These are phyloP conservation scores for Luffia ferchaultella DNA, from an alignment of 2,888 invertebrate species.

Conservation along the genomic window DNA sequence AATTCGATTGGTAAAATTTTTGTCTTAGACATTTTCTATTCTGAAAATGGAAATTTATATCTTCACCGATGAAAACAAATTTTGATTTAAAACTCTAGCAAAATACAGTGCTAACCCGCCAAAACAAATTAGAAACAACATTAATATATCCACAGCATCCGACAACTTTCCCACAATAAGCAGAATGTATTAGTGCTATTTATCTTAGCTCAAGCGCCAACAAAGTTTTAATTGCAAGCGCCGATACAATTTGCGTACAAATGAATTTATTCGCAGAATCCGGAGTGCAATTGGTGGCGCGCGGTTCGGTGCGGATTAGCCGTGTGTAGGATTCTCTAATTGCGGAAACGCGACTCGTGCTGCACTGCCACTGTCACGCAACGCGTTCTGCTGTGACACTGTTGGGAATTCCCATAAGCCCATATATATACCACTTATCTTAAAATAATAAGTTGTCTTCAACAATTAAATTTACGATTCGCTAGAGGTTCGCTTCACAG, in stretches of 20 bases:
- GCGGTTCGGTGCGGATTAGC: conserved; percentile 41
- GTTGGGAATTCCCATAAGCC: no score
- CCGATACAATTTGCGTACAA: conserved; percentile 67
- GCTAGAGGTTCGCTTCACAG: no score
- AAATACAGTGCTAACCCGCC: conserved; percentile 25
- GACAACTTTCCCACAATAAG: conserved; percentile 60
- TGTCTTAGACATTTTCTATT: no score
- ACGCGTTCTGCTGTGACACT: no score
- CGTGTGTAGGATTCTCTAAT: conserved; percentile 58
- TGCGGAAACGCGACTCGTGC: conserved; percentile 44
- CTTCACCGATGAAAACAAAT: not conserved
- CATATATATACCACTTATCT: no score
- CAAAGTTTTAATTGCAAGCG: conserved; percentile 67
- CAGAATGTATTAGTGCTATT: conserved; percentile 66
- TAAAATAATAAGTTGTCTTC: no score
- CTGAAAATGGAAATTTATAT: not conserved
- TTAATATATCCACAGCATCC: conserved; percentile 60
- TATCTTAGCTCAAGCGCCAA: conserved; percentile 62
- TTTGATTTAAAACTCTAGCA: not conserved
- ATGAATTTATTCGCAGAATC: conserved; percentile 65
- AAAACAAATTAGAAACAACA: conserved; percentile 63
- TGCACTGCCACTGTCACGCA: not conserved
- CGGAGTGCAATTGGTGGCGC: conserved; percentile 46
- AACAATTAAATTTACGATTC: no score
- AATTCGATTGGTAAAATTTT: no score